These are phyloP conservation scores for Cydia fagiglandana DNA, from an alignment of 1,140 invertebrate genomes.

Conservation along the genomic window DNA sequence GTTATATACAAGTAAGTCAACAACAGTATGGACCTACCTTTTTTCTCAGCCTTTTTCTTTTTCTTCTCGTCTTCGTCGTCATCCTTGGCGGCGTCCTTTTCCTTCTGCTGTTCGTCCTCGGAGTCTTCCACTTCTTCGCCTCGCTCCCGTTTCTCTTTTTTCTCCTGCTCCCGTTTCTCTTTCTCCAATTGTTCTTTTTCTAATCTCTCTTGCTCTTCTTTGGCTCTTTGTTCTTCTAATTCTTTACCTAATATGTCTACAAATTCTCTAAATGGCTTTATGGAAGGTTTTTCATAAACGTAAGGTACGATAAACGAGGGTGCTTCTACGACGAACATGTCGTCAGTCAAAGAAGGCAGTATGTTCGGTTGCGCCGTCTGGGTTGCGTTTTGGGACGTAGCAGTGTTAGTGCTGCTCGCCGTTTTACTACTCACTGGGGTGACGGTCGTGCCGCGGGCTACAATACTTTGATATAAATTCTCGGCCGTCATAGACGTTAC, in stretches of 20 bases:
- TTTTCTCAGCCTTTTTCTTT: slow-evolving; percentile 69
- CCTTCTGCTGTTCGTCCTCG: slow-evolving; percentile 53
- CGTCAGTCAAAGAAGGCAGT: slow-evolving; percentile 89
- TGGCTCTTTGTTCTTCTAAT: slow-evolving; percentile 79
- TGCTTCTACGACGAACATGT: slow-evolving; percentile 94
- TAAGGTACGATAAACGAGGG: slow-evolving; percentile 95
- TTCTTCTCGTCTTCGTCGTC: slow-evolving; percentile 61
- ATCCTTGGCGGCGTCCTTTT: slow-evolving; percentile 48
- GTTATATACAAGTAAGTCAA: no score
- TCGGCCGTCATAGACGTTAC: slow-evolving; percentile 43
- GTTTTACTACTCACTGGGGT: slow-evolving; percentile 65
- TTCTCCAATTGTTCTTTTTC: slow-evolving; percentile 69
- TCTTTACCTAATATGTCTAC: slow-evolving; percentile 84
- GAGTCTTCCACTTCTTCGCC: slow-evolving; percentile 62
- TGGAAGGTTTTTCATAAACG: slow-evolving; percentile 93
- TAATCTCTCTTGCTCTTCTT: slow-evolving; percentile 60
- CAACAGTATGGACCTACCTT: slow-evolving; percentile 43
- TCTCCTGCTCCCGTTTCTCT: slow-evolving; percentile 57
- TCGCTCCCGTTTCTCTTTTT: slow-evolving; percentile 56
- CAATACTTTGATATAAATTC: slow-evolving; percentile 67
- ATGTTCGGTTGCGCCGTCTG: slow-evolving; percentile 78
- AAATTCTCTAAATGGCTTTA: slow-evolving; percentile 88
- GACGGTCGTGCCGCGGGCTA: slow-evolving; percentile 67
- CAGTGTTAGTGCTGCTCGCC: slow-evolving; percentile 49
- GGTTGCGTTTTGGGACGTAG: slow-evolving; percentile 52